These are phyloP conservation scores for Burhinus bistriatus DNA, from an alignment of 2,113 vertebrate genomes.

Conservation along the genomic window DNA sequence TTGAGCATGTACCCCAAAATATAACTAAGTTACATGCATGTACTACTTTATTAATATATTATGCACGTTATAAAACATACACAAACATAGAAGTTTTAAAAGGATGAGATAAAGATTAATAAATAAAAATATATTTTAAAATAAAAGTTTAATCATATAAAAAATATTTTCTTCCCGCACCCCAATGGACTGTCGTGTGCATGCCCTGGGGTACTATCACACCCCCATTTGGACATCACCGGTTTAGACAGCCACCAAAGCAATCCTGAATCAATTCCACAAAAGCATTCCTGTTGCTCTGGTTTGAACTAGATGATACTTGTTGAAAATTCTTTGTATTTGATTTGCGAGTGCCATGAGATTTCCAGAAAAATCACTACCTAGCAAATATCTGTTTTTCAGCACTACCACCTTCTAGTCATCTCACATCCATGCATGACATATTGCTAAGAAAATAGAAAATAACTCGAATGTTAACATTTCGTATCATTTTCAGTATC, in stretches of 20 bases:
- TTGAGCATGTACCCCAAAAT: not conserved
- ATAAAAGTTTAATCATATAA: not conserved
- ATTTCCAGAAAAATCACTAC: not conserved
- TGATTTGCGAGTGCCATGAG: not conserved
- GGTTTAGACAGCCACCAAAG: not conserved
- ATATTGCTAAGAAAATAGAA: not conserved
- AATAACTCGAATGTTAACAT: not conserved
- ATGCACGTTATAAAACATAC: not conserved
- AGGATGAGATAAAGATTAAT: not conserved
- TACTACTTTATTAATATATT: not conserved
- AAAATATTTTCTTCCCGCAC: not conserved
- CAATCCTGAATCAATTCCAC: not conserved
- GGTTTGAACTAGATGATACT: not conserved
- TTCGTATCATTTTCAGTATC: not conserved
- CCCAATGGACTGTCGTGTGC: not conserved
- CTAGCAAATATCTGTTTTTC: not conserved
- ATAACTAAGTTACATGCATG: not conserved
- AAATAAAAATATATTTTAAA: not conserved
- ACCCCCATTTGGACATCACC: not conserved
- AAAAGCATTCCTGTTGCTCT: not conserved
- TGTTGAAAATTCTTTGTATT: not conserved
- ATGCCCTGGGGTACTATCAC: too few species aligned
- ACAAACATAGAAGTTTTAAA: not conserved
- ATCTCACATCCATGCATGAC: not conserved
- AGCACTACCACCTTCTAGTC: not conserved